Conservation (phyloP, 2,113 vertebrate genomes). For the Setophaga petechia region DNA sequence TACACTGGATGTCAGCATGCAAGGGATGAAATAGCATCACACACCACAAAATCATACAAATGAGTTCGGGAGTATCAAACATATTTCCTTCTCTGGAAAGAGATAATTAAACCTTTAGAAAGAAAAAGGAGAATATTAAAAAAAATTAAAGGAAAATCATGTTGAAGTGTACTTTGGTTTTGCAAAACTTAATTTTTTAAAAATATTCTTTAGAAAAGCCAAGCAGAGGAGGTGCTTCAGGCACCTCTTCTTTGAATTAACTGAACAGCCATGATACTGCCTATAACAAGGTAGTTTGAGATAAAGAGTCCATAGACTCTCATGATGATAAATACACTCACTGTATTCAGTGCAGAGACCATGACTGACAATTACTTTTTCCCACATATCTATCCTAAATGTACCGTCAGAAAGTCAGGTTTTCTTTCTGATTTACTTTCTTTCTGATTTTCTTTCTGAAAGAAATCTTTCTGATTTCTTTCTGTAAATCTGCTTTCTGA, state of each 20-base stretch:
- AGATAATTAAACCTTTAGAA: background rate
- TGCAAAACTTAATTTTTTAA: background rate
- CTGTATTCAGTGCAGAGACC: background rate
- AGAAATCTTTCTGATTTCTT: no score
- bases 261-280: background rate
- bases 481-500: background rate
- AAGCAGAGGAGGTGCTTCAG: background rate
- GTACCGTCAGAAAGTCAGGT: background rate
- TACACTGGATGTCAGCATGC: background rate
- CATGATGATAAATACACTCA: background rate
- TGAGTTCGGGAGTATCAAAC: background rate
- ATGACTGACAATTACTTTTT: background rate
- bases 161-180: background rate
- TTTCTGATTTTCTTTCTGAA: no score
- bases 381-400: background rate
- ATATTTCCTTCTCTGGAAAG: constrained; percentile 19
- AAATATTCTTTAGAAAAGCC: background rate
- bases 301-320: background rate
- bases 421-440: background rate
- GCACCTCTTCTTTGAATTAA: background rate
- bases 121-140: no score
- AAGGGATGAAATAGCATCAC: background rate
- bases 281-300: background rate
- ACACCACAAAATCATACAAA: background rate
- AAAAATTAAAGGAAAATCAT: fast-evolving